Percentiles rank a stretch among this genome's conserved stretches.
Evolutionary conservation across 2,797 vertebrate species (phyloP).

Genomic region (Eutrigla gurnardus): DNA sequence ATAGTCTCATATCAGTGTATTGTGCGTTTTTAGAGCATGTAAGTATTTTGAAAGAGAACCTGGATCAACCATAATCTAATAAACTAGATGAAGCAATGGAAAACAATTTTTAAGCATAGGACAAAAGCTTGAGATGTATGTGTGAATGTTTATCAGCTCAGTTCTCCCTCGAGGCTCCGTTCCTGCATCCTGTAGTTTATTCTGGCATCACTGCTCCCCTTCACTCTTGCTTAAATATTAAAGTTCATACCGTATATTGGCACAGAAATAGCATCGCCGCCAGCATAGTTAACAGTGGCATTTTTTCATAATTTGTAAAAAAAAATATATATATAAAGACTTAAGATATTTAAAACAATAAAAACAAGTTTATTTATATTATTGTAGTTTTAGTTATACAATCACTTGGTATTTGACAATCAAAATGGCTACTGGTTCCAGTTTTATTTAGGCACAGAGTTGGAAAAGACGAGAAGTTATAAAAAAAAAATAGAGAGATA

Average conservation of each 20-base stretch:
- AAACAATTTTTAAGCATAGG: slow-evolving; percentile 40
- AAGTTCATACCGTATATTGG: neutral
- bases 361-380: neutral
- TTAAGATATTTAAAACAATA: neutral
- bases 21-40: slow-evolving; percentile 53
- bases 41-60: slow-evolving; percentile 24
- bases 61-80: slow-evolving; percentile 38
- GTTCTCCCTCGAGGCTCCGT: neutral
- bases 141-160: slow-evolving; percentile 36
- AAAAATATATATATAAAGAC: neutral
- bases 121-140: slow-evolving; percentile 20
- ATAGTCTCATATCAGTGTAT: slow-evolving; percentile 6
- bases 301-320: neutral
- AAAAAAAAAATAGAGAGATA: slow-evolving; percentile 1
- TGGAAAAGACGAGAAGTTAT: slow-evolving; percentile 1
- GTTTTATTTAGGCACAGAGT: slow-evolving; percentile 17
- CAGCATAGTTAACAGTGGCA: neutral
- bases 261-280: neutral
- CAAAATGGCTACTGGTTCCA: slow-evolving; percentile 2
- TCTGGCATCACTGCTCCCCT: neutral
- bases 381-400: neutral
- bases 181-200: slow-evolving; percentile 37
- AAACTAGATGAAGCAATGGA: slow-evolving; percentile 31
- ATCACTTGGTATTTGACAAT: no score
- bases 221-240: slow-evolving; percentile 27